Conservation (phyloP, 2,888 invertebrate species). For the Listrodromus nycthemerus region DNA sequence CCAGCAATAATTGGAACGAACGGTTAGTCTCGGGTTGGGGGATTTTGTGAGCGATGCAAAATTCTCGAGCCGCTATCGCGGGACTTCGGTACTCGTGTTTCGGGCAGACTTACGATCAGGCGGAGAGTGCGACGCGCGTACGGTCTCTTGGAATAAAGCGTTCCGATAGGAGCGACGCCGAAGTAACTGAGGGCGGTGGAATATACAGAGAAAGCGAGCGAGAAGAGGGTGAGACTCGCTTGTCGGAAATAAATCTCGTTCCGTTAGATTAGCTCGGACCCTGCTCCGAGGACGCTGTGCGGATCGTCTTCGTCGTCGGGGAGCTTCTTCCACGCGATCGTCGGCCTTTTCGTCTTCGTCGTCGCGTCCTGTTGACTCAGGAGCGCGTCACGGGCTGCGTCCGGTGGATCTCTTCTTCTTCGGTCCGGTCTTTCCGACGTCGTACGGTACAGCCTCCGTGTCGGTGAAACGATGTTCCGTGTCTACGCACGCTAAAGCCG, state of each 20-base stretch:
- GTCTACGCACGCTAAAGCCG: background rate
- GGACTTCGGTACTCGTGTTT: slow-evolving; percentile 7
- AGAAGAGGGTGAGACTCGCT: slow-evolving; percentile 69
- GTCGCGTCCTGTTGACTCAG: slow-evolving; percentile 71
- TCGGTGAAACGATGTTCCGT: background rate
- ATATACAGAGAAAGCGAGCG: slow-evolving; percentile 45
- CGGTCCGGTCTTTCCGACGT: background rate
- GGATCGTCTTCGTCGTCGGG: slow-evolving; percentile 44
- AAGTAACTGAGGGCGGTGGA: slow-evolving; percentile 9
- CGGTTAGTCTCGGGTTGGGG: background rate
- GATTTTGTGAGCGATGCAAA: slow-evolving; percentile 25
- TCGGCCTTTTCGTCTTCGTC: slow-evolving; percentile 34
- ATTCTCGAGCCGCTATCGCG: slow-evolving; percentile 8
- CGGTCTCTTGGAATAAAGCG: slow-evolving; percentile 54
- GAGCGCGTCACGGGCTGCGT: slow-evolving; percentile 63
- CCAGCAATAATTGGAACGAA: slow-evolving; percentile 32
- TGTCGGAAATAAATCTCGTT: slow-evolving; percentile 74
- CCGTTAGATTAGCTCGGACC: slow-evolving; percentile 71
- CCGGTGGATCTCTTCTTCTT: slow-evolving; percentile 46
- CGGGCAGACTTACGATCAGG: slow-evolving; percentile 48
- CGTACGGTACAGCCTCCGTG: background rate
- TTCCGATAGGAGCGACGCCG: slow-evolving; percentile 6
- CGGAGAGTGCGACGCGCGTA: background rate
- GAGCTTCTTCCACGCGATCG: slow-evolving; percentile 14
- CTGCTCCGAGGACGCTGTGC: slow-evolving; percentile 25